Conservation (phyloP, 2,797 vertebrate species). For the Sebastes minor region DNA sequence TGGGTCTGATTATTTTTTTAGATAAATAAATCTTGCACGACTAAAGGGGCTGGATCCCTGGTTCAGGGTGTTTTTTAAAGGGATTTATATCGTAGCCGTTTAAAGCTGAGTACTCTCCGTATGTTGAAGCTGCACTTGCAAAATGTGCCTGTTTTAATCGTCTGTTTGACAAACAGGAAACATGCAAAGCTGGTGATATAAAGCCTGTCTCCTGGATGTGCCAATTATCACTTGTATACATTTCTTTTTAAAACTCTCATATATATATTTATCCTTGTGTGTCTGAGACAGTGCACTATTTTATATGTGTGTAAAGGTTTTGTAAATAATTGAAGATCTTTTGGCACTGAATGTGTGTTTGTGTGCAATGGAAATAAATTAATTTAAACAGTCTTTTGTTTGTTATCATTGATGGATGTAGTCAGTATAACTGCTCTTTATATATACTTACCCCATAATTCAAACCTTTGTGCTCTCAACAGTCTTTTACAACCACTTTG, state of each 20-base stretch:
- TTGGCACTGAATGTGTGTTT: conserved; percentile 21
- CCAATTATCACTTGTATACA: conserved; percentile 64
- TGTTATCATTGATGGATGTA: conserved; percentile 3
- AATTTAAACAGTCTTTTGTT: conserved; percentile 48
- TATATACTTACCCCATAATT: not conserved
- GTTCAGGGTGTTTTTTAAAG: conserved; percentile 35
- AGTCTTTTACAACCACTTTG: not conserved
- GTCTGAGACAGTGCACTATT: conserved; percentile 55
- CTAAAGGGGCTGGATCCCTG: conserved; percentile 77
- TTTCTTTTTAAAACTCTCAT: conserved; percentile 23
- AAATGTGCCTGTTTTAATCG: conserved; percentile 66
- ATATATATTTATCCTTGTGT: conserved; percentile 50
- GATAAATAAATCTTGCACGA: conserved; percentile 16
- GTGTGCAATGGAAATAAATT: conserved; percentile 59
- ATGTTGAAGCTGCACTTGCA: conserved; percentile 35
- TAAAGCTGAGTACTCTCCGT: not conserved
- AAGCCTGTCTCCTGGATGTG: conserved; percentile 65
- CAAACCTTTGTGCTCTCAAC: not conserved
- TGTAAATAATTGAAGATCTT: conserved; percentile 53
- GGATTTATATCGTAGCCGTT: conserved; percentile 34
- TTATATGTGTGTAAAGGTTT: conserved; percentile 61
- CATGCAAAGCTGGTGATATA: conserved; percentile 44
- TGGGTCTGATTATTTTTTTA: conserved; percentile 18
- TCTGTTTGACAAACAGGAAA: conserved; percentile 52
- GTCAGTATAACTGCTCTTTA: not conserved